Evolutionary conservation across 2,797 vertebrate species (phyloP).

Genomic region (Gadopsis marmoratus): DNA sequence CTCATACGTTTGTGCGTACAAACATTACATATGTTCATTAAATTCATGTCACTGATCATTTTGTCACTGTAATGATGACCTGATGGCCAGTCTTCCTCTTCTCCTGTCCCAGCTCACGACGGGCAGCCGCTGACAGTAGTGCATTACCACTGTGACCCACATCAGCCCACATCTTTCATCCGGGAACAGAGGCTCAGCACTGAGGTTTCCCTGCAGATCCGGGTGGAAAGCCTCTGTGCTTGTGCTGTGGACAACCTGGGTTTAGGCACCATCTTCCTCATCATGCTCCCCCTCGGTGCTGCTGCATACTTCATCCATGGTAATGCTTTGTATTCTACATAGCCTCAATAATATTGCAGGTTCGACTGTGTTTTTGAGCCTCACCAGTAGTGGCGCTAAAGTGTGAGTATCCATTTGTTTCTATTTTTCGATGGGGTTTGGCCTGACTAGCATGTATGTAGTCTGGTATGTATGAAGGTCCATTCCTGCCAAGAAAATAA

Average conservation of each 20-base stretch:
- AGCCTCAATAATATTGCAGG: neutral
- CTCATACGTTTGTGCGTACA: slow-evolving; percentile 79
- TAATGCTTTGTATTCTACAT: slow-evolving; percentile 32
- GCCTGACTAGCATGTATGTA: too few species aligned
- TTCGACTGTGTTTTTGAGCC: neutral
- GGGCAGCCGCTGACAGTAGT: slow-evolving; percentile 72
- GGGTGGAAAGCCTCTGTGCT: slow-evolving; percentile 84
- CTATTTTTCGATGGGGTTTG: neutral
- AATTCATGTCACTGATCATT: neutral
- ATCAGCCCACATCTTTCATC: slow-evolving; percentile 64
- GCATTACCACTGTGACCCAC: slow-evolving; percentile 82
- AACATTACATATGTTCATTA: too few species aligned
- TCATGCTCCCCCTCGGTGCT: slow-evolving; percentile 80
- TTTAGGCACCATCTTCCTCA: slow-evolving; percentile 82
- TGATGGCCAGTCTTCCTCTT: neutral
- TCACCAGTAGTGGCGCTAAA: neutral
- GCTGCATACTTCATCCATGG: slow-evolving; percentile 83
- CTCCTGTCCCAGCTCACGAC: slow-evolving; percentile 31
- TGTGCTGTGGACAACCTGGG: slow-evolving; percentile 83
- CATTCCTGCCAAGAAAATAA: too few species aligned
- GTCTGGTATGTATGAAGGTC: too few species aligned
- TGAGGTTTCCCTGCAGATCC: slow-evolving; percentile 75
- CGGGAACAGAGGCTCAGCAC: slow-evolving; percentile 47
- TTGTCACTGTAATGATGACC: neutral
- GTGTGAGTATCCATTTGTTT: neutral